Evolutionary conservation across 2,113 vertebrate species (phyloP), one percentile per base, ranked within the genome.

Genomic region (Hystrix cristata): DNA sequence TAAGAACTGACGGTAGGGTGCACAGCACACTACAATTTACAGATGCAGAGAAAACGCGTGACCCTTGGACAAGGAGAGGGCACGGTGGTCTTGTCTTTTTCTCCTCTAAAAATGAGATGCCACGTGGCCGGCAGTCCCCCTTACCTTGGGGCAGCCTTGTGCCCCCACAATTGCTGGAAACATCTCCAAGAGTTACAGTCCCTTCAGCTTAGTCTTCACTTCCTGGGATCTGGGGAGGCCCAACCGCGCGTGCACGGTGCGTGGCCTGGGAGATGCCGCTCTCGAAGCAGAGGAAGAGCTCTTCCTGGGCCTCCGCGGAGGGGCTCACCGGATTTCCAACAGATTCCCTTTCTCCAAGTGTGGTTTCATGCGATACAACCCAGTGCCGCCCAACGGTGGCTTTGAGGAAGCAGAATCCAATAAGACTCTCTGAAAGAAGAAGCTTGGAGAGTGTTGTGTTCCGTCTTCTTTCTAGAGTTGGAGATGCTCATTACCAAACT

Each of bases 61-160:
- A 0, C 4, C 29, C 46, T 82, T 1, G 15, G 1, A 0, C 0
- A 1, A 1, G 1, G 1, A 29, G 7, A 6, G 0, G 4, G 1
- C 62, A 1, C 16, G 4, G 9, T 1, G 6, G 19, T 13, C 43
- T 57, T 29, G 9, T 15, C 48, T 53, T 48, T 25, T 38, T n/a
- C 21, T 55, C 67, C 0, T 1, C 38, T 92, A 43, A 1, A 3
- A 9, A 13, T 38, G 18, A 14, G 14, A 13, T 19, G 5, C 4
- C 69, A 4, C 19, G 8, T 13, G 0, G 3, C 14, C 23, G 57
- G 27, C 53, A 25, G 1, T n/a, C 27, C 25, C 19, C 43, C n/a
- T 48, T 48, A 14, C 34, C 38, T 18, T 1, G 8, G 43, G 21
- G 18, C 78, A 51, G 6, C 11, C 6, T 88, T 71, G 48, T 79